Evolutionary conservation across 2,888 invertebrate species (phyloP).

Genomic region (Odontomyia ornata): DNA sequence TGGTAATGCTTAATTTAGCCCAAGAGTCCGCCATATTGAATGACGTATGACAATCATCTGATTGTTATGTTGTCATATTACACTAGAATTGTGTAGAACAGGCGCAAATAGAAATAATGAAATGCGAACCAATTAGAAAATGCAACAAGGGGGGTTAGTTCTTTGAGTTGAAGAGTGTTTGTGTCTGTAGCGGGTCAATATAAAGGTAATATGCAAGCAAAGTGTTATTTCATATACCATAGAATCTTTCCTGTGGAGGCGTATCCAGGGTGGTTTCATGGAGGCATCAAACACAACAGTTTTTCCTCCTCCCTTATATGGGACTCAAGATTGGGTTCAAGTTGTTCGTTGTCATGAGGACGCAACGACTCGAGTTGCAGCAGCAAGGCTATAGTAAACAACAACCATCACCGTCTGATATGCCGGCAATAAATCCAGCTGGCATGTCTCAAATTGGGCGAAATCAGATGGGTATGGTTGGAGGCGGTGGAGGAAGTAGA

Average conservation of each 20-base stretch:
- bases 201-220: conserved; percentile 25
- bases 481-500: no score
- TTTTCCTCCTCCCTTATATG: conserved; percentile 54
- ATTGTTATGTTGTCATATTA: no score
- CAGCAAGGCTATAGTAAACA: no score
- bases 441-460: no score
- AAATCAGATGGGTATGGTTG: no score
- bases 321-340: conserved; percentile 55
- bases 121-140: conserved; percentile 25
- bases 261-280: conserved; percentile 49
- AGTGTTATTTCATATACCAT: conserved; percentile 8
- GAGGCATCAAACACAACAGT: conserved; percentile 50
- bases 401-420: no score
- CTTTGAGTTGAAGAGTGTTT: conserved; percentile 27
- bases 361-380: conserved; percentile 58
- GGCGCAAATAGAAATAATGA: conserved; percentile 1
- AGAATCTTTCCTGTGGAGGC: conserved; percentile 7
- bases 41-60: no score
- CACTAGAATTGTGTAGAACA: conserved; percentile 9
- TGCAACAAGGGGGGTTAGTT: conserved; percentile 35
- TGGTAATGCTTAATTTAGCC: no score
- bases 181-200: conserved; percentile 4
- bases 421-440: no score
- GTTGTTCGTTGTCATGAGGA: conserved; percentile 61
- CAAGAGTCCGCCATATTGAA: no score